Percentiles rank a stretch among this genome's conserved stretches.
phyloP scores from a whole-genome alignment of 2,888 invertebrate species.

The Epirrhoe tristata region DNA sequence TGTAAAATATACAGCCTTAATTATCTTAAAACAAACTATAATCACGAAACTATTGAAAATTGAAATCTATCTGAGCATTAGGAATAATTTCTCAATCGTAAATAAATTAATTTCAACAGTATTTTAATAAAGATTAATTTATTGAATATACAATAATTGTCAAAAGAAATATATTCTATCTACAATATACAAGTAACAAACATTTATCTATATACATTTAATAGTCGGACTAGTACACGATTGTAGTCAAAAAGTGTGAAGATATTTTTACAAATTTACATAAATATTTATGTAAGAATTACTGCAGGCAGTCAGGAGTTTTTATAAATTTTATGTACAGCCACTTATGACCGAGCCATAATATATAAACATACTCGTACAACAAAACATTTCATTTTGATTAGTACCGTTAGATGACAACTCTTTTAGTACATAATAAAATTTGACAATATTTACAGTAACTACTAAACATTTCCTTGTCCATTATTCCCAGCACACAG shows the following conservation, averaged over 20 bases:
- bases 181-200: conserved; percentile 86
- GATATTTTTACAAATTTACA: conserved; percentile 75
- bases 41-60: conserved; percentile 60
- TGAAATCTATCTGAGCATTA: conserved; percentile 74
- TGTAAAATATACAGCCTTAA: conserved; percentile 66
- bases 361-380: neutral
- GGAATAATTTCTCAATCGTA: conserved; percentile 68
- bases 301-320: conserved; percentile 58
- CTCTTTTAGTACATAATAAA: neutral
- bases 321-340: conserved; percentile 36
- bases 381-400: neutral
- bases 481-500: conserved; percentile 8
- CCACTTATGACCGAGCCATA: conserved; percentile 23
- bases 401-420: neutral
- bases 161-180: conserved; percentile 84
- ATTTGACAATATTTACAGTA: conserved; percentile 14
- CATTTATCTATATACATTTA: conserved; percentile 84
- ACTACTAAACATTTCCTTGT: conserved; percentile 3
- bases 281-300: conserved; percentile 54
- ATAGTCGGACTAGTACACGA: conserved; percentile 82
- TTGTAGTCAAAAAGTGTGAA: conserved; percentile 74
- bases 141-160: conserved; percentile 80
- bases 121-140: conserved; percentile 72
- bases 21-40: conserved; percentile 62
- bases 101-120: conserved; percentile 77